Percentiles rank a stretch among this genome's conserved stretches.
Evolutionary conservation across 2,113 vertebrate species (phyloP).

Genomic region (Ptilonorhynchus violaceus): DNA sequence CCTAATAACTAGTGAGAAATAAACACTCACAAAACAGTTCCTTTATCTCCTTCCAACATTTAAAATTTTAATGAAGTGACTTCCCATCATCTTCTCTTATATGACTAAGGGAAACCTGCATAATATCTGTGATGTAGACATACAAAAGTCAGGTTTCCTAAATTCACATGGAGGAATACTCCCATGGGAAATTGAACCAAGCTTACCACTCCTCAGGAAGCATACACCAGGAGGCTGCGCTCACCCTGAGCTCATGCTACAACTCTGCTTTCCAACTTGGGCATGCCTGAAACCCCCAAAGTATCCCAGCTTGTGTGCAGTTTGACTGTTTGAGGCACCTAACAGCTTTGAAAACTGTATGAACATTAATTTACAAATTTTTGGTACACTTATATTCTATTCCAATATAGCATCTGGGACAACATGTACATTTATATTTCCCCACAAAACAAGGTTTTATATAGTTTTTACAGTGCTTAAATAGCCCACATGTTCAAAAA

Average conservation of each 20-base stretch:
- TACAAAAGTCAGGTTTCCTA: background rate
- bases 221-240: background rate
- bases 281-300: background rate
- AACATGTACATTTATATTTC: background rate
- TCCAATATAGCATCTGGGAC: background rate
- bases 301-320: background rate
- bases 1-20: background rate
- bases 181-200: background rate
- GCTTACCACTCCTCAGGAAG: background rate
- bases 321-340: background rate
- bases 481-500: background rate
- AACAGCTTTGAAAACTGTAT: background rate
- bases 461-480: background rate
- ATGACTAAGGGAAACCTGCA: background rate
- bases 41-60: background rate
- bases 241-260: background rate
- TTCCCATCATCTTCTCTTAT: background rate
- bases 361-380: background rate
- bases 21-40: background rate
- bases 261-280: background rate
- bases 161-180: background rate
- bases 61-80: background rate
- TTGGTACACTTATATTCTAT: background rate
- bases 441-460: background rate
- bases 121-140: background rate